phyloP scores from a whole-genome alignment of 2,888 invertebrate genomes.

The Koerneria pararmatus region DNA sequence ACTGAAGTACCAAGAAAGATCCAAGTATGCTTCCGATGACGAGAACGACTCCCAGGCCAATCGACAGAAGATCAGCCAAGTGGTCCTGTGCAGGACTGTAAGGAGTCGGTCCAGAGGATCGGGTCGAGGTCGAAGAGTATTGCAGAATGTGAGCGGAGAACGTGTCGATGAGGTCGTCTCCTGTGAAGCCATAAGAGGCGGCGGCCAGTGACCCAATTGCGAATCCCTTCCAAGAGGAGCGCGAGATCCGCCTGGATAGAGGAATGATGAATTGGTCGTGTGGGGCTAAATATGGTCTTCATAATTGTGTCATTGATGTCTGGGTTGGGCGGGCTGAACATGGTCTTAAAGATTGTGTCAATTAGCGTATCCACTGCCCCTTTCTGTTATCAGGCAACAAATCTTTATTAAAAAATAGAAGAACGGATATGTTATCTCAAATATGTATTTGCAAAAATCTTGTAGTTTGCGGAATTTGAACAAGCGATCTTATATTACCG shows the following conservation, averaged over 20 bases:
- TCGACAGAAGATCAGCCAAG: slow-evolving; percentile 32
- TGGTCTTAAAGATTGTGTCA: too few relatives aligned
- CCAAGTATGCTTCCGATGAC: slow-evolving; percentile 35
- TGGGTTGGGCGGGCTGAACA: too few relatives aligned
- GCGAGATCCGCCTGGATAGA: slow-evolving; percentile 14
- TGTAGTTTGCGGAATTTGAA: too few relatives aligned
- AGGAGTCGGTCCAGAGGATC: not conserved
- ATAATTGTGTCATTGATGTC: too few relatives aligned
- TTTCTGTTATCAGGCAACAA: too few relatives aligned
- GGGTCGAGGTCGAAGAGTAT: slow-evolving; percentile 13
- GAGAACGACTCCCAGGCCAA: slow-evolving; percentile 33
- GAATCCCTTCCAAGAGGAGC: slow-evolving; percentile 43
- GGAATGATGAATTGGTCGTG: too few relatives aligned
- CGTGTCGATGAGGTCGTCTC: slow-evolving; percentile 56
- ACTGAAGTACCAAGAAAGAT: slow-evolving; percentile 33
- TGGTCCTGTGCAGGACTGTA: slow-evolving; percentile 4
- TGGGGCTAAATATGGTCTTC: too few relatives aligned
- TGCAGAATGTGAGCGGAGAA: slow-evolving; percentile 50
- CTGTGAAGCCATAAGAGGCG: slow-evolving; percentile 53
- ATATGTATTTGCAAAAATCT: too few relatives aligned
- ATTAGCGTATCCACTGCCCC: too few relatives aligned
- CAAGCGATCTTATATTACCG: too few relatives aligned
- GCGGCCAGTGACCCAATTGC: slow-evolving; percentile 51
- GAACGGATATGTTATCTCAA: too few relatives aligned
- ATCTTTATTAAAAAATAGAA: too few relatives aligned